Conservation (phyloP, 2,797 vertebrate genomes). For the Eulemur mongoz region DNA sequence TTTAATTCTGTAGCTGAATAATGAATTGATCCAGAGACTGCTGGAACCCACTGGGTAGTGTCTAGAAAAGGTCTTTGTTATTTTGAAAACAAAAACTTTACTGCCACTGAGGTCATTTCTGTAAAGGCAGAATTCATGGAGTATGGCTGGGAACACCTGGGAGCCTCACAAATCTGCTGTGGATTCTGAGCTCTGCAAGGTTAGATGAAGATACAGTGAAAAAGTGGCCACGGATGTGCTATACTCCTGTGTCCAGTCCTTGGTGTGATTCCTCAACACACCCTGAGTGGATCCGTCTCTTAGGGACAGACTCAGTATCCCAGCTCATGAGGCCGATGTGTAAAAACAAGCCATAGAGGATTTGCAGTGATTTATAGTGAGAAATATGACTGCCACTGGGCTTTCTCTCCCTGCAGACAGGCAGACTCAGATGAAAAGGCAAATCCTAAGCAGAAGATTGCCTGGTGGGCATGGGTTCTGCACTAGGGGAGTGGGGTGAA, state of each 20-base stretch:
- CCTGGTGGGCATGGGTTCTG: background rate
- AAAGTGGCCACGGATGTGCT: background rate
- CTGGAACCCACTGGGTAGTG: background rate
- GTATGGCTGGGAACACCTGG: no score
- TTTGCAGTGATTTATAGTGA: background rate
- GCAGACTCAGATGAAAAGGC: background rate
- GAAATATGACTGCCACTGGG: background rate
- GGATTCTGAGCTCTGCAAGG: background rate
- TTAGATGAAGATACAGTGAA: background rate
- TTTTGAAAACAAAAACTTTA: background rate
- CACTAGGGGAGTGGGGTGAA: background rate
- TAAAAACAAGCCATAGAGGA: background rate
- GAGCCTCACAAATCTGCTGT: background rate
- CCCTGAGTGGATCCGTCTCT: background rate
- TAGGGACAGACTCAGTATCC: background rate
- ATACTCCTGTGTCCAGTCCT: background rate
- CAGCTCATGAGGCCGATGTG: background rate
- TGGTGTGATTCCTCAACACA: background rate
- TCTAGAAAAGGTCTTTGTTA: background rate
- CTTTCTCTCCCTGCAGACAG: background rate
- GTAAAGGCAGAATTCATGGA: background rate
- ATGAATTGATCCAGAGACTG: background rate
- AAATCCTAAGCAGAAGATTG: background rate
- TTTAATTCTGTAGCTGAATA: background rate
- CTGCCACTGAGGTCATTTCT: background rate